A percentile compares a stretch with the other conserved stretches of the same genome.
phyloP scores from a whole-genome alignment of 2,797 vertebrate genomes.

The Glyptemys insculpta region DNA sequence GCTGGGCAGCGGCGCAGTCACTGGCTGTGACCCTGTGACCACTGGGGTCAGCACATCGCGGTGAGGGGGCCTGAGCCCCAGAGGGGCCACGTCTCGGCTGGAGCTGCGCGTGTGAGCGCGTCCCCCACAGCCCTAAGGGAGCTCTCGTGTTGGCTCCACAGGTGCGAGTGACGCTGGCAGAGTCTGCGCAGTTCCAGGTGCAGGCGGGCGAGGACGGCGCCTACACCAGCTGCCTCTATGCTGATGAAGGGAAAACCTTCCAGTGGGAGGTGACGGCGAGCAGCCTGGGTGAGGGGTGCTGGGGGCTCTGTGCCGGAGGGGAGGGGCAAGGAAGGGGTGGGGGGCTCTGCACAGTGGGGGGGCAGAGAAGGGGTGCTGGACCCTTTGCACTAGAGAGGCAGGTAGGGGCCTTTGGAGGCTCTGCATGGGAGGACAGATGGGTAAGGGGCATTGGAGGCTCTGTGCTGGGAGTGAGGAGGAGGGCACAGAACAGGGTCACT shows the following conservation, averaged over 20 bases:
- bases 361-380: too few relatives aligned
- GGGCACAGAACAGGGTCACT: too few relatives aligned
- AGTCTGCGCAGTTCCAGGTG: constrained; percentile 35
- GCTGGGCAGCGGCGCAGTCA: background rate
- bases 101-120: background rate
- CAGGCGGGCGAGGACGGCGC: constrained; percentile 18
- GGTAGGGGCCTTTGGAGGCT: too few relatives aligned
- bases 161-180: background rate
- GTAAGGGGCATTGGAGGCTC: too few relatives aligned
- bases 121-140: background rate
- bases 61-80: background rate
- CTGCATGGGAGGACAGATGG: too few relatives aligned
- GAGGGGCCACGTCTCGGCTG: background rate
- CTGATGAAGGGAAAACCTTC: constrained; percentile 83
- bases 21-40: background rate
- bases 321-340: accelerated
- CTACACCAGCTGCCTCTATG: constrained; percentile 82
- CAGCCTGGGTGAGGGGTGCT: background rate
- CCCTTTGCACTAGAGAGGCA: too few relatives aligned
- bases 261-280: constrained; percentile 79
- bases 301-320: background rate
- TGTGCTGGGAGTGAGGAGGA: too few relatives aligned
- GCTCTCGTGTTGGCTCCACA: background rate
- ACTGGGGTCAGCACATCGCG: background rate
- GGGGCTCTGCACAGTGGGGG: too few relatives aligned